Evolutionary conservation across 2,888 invertebrate species (phyloP).

Genomic region (Drosophila hamatofila): DNA sequence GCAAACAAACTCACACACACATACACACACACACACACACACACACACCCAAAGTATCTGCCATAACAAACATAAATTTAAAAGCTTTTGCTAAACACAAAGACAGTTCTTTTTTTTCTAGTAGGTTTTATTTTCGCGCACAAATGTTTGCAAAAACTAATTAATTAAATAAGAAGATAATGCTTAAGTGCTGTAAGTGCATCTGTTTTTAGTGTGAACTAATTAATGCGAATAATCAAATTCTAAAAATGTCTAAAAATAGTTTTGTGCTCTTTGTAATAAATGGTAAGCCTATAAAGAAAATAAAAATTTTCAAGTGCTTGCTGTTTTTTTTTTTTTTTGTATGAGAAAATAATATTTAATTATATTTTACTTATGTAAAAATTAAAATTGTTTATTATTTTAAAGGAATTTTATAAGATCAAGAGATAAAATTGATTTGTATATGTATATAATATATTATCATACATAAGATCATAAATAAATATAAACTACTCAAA

Average conservation of each 20-base stretch:
- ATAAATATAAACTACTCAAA: too few relatives aligned
- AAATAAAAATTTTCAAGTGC: too few relatives aligned
- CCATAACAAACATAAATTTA: background rate
- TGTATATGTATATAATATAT: too few relatives aligned
- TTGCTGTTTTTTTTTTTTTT: background rate
- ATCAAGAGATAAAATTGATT: too few relatives aligned
- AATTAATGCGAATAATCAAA: conserved; percentile 4
- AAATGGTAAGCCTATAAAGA: background rate
- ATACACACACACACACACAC: background rate
- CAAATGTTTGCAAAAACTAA: conserved; percentile 6
- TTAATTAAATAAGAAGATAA: background rate
- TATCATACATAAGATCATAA: too few relatives aligned
- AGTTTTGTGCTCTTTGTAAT: background rate
- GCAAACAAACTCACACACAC: background rate
- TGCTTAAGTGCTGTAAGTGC: background rate
- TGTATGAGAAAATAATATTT: background rate
- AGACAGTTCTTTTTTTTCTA: background rate
- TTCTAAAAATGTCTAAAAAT: background rate
- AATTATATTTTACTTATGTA: too few relatives aligned
- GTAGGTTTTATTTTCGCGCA: background rate
- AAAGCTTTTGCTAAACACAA: background rate
- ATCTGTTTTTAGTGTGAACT: background rate
- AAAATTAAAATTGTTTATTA: too few relatives aligned
- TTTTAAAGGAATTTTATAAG: too few relatives aligned
- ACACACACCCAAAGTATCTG: background rate